phyloP scores from a whole-genome alignment of 1,140 invertebrate species.

The Muscidifurax raptorellus region DNA sequence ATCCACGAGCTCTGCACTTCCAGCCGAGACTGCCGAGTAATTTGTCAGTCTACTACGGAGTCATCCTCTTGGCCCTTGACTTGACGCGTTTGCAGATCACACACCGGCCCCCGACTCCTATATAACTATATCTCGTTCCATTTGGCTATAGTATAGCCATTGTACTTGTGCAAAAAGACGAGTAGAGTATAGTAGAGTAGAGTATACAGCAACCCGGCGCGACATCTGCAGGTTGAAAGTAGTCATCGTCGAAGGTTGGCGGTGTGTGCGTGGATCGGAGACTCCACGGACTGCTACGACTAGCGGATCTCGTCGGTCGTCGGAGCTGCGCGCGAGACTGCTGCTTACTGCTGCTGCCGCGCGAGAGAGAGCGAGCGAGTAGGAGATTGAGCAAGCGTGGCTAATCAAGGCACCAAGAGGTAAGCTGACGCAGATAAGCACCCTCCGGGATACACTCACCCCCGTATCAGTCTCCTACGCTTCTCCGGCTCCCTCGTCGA shows the following conservation, averaged over 20 bases:
- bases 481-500: background rate
- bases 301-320: background rate
- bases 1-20: background rate
- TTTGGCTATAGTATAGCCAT: too few relatives aligned
- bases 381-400: constrained; percentile 75
- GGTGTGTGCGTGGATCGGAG: background rate
- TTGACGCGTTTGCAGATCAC: background rate
- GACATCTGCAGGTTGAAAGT: background rate
- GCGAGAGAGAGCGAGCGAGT: constrained; percentile 16
- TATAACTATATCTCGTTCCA: too few relatives aligned
- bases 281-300: background rate
- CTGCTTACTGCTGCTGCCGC: constrained; percentile 59
- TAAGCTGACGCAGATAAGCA: constrained; percentile 58
- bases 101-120: background rate
- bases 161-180: too few relatives aligned
- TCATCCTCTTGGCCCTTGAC: background rate
- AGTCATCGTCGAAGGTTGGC: background rate
- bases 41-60: background rate
- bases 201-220: background rate
- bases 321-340: constrained; percentile 47
- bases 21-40: background rate
- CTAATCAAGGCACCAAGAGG: constrained; percentile 82
- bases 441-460: too few relatives aligned
- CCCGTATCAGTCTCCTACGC: background rate
- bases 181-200: too few relatives aligned